These are phyloP conservation scores for Calosoma granatense DNA, from an alignment of 1,140 invertebrate species.

Conservation along the genomic window DNA sequence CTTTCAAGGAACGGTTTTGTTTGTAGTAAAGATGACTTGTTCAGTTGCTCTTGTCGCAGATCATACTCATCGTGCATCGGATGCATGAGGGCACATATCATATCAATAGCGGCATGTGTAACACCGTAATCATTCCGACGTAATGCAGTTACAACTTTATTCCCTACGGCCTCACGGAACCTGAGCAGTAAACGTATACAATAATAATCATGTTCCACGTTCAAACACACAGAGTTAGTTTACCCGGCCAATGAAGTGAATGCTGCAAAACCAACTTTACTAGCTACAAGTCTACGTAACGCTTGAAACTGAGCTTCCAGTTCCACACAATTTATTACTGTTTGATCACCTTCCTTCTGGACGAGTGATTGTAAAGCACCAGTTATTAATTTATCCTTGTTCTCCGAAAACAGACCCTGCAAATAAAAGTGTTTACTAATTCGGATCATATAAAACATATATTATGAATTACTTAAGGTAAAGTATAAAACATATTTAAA, in stretches of 20 bases:
- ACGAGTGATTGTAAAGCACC: conserved; percentile 67
- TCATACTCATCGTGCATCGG: conserved; percentile 97
- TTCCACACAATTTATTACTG: conserved; percentile 48
- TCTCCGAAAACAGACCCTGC: conserved; percentile 91
- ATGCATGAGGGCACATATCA: conserved; percentile 95
- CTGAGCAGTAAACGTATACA: conserved; percentile 36
- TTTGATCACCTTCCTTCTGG: conserved; percentile 58
- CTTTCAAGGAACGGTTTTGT: conserved; percentile 88
- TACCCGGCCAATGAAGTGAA: conserved; percentile 86
- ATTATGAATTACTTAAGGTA: not conserved
- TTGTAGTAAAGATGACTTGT: conserved; percentile 91
- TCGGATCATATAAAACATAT: too few relatives aligned
- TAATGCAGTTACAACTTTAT: conserved; percentile 83
- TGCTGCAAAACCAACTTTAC: conserved; percentile 93
- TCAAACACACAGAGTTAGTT: conserved; percentile 19
- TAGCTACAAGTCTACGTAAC: conserved; percentile 83
- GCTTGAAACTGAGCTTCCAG: conserved; percentile 92
- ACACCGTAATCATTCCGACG: conserved; percentile 81
- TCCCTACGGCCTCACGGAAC: conserved; percentile 90
- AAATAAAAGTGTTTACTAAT: too few relatives aligned
- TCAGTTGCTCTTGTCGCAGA: conserved; percentile 92
- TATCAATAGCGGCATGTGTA: conserved; percentile 93
- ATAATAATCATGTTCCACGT: not conserved
- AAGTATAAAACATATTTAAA: not conserved
- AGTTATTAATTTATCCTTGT: conserved; percentile 94